phyloP scores from a whole-genome alignment of 2,113 vertebrate genomes.

The Chloroceryle aenea region DNA sequence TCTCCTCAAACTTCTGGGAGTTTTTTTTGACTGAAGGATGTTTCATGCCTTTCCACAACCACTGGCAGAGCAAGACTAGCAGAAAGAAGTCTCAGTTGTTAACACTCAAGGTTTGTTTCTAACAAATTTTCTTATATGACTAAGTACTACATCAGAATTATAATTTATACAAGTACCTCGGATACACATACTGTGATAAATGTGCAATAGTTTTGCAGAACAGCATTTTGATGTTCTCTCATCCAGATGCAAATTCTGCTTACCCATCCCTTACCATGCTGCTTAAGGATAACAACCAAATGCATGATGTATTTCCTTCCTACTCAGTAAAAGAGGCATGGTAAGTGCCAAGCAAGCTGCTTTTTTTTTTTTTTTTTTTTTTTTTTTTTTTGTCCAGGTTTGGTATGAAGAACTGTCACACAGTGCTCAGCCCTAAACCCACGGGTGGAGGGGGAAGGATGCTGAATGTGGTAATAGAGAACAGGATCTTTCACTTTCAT shows the following conservation, averaged over 20 bases:
- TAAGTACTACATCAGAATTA: background rate
- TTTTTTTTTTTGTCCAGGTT: background rate
- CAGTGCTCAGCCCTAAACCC: background rate
- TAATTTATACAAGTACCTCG: background rate
- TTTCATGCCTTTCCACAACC: background rate
- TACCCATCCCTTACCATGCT: fast-evolving
- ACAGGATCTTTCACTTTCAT: background rate
- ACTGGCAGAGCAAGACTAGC: background rate
- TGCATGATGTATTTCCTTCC: background rate
- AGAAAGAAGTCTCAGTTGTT: background rate
- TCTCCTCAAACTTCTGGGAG: background rate
- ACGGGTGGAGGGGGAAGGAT: background rate
- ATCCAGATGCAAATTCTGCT: background rate
- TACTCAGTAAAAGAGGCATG: background rate
- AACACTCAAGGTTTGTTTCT: constrained; percentile 27
- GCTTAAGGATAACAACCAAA: background rate
- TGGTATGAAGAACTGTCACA: background rate
- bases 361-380: background rate
- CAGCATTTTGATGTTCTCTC: background rate
- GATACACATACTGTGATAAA: background rate
- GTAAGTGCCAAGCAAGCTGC: background rate
- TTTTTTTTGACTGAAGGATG: background rate
- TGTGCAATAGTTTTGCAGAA: background rate
- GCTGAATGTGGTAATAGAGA: background rate
- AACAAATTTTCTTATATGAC: background rate